Evolutionary conservation across 2,797 vertebrate species (phyloP), one percentile per base, ranked within the genome.

Genomic region (Muscicapa comitata): DNA sequence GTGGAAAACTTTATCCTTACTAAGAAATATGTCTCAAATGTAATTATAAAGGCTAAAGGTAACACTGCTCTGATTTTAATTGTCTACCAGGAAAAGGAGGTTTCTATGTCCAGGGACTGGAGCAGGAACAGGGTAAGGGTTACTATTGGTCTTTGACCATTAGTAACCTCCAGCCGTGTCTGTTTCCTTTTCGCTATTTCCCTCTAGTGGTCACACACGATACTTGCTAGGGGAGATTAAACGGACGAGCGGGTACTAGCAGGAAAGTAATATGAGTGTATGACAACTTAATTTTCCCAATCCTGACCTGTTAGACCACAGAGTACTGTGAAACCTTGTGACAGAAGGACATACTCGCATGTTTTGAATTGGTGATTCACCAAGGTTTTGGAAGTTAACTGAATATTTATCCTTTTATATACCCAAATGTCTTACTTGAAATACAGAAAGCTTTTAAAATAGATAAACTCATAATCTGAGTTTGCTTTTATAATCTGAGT

Each of bases 141-240:
- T 98, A 97, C 95, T 97, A 13, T 88, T 97, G 97, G 96, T 85
- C 96, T 97, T 96, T 98, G 98, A 98, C 98, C 98, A 94, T 28
- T 66, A 98, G 97, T 99, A 98, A 98, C 98, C 98, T 95, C 89
- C 48, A 23, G 71, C 51, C 53, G 9, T 63, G 26, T n/a, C 70
- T n/a, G 75, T 87, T 76, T 57, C 50, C 33, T 89, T 94, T 75
- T 77, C 63, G 10, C 57, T 92, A 2, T 87, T 94, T 65, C 98
- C 98, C 97, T 98, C 98, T 98, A 94, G 96, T 97, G 98, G 95
- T 81, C 77, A 86, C 58, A 51, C 9, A 24, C 25, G 11, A 72
- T 61, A 51, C 13, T 50, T 73, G 10, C 51, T 25, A 45, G 14
- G 11, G 10, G 11, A 38, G 25, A 5, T 55, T 21, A 48, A 71